A percentile compares a stretch with the other conserved stretches of the same genome.
Evolutionary conservation across 2,888 invertebrate genomes (phyloP).

Genomic region (Macaria notata): DNA sequence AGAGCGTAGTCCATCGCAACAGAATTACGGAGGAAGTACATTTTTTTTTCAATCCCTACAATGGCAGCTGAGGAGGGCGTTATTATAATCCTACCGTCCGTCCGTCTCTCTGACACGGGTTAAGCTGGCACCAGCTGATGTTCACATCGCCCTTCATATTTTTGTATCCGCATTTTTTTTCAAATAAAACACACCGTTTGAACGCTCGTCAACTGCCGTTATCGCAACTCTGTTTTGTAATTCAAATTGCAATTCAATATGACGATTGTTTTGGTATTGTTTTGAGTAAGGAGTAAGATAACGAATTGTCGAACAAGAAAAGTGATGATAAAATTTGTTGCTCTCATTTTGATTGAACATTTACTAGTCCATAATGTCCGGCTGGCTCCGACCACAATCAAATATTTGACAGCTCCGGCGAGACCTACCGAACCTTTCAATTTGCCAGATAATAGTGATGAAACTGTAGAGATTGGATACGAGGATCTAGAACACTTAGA

Average conservation of each 20-base stretch:
- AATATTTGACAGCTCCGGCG: too few relatives aligned
- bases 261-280: too few relatives aligned
- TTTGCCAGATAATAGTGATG: too few relatives aligned
- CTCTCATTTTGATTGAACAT: neutral
- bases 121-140: constrained; percentile 46
- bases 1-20: constrained; percentile 18
- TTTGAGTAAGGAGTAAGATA: too few relatives aligned
- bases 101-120: constrained; percentile 55
- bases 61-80: constrained; percentile 42
- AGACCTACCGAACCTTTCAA: too few relatives aligned
- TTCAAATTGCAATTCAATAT: too few relatives aligned
- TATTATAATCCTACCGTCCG: constrained; percentile 54
- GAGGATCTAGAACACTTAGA: constrained; percentile 1
- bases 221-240: too few relatives aligned
- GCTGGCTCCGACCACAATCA: neutral
- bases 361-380: neutral
- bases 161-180: constrained; percentile 24
- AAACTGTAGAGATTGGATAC: neutral
- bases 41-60: constrained; percentile 28
- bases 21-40: constrained; percentile 24
- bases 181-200: neutral
- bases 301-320: neutral
- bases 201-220: too few relatives aligned
- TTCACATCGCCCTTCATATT: constrained; percentile 22
- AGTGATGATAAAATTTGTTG: neutral